A percentile compares a stretch with the other conserved stretches of the same genome.
Evolutionary conservation across 2,113 vertebrate genomes (phyloP).

Genomic region (Neogale vison): DNA sequence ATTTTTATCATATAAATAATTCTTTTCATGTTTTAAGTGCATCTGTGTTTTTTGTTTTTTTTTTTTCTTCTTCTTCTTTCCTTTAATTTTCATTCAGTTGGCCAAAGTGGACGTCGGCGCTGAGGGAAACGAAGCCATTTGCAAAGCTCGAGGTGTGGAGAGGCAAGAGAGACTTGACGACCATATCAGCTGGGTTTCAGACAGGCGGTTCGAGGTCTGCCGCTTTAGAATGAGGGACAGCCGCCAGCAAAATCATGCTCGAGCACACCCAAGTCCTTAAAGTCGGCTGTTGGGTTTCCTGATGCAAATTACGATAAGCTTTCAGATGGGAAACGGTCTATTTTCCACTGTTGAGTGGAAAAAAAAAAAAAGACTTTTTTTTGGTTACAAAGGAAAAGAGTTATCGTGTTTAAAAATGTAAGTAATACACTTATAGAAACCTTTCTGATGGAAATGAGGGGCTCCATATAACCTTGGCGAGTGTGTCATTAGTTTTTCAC

Average conservation of each 20-base stretch:
- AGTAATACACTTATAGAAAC: constrained; percentile 84
- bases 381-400: constrained; percentile 82
- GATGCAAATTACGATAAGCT: constrained; percentile 83
- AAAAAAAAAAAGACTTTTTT: constrained; percentile 58
- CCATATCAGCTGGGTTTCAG: constrained; percentile 79
- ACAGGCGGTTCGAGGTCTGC: constrained; percentile 81
- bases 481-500: constrained; percentile 73
- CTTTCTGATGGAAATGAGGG: constrained; percentile 85
- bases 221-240: constrained; percentile 83
- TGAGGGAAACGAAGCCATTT: constrained; percentile 84
- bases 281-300: constrained; percentile 79
- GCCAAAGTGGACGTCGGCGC: constrained; percentile 82
- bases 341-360: constrained; percentile 77
- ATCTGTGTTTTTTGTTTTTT: constrained; percentile 80
- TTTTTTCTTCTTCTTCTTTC: neutral
- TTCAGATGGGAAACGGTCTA: constrained; percentile 80
- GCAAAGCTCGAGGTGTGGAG: constrained; percentile 83
- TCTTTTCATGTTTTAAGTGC: constrained; percentile 91
- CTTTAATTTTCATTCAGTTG: constrained; percentile 82
- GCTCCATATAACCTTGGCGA: constrained; percentile 78
- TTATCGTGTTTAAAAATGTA: constrained; percentile 85
- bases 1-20: constrained; percentile 93
- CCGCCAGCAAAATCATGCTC: constrained; percentile 83
- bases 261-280: constrained; percentile 84
- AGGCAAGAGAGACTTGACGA: constrained; percentile 53